Percentiles rank a stretch among this genome's conserved stretches.
These are phyloP conservation scores for Alcis repandata DNA, from an alignment of 2,888 invertebrate genomes.

Conservation along the genomic window DNA sequence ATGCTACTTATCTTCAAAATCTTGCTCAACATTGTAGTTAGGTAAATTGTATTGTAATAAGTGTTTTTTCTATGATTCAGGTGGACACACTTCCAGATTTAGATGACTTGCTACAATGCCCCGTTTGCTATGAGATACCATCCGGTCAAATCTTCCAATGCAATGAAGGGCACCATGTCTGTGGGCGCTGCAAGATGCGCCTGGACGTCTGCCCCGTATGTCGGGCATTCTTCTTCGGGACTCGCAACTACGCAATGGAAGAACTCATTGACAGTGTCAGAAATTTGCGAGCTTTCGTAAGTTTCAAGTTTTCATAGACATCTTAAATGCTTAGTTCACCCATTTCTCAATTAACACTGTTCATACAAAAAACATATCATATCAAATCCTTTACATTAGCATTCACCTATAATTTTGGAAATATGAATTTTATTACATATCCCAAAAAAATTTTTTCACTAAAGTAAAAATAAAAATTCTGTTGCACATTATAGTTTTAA, in stretches of 20 bases:
- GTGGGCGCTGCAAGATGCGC: constrained; percentile 79
- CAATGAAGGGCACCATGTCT: constrained; percentile 86
- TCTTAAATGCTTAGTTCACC: neutral
- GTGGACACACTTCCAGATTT: constrained; percentile 76
- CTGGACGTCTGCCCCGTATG: constrained; percentile 84
- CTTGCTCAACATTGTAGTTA: too few relatives aligned
- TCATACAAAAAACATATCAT: too few relatives aligned
- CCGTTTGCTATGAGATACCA: constrained; percentile 86
- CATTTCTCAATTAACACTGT: too few relatives aligned
- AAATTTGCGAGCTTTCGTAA: constrained; percentile 78
- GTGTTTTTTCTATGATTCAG: constrained; percentile 56
- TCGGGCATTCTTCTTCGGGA: constrained; percentile 79
- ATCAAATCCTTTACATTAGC: too few relatives aligned
- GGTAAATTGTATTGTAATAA: neutral
- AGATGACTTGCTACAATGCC: constrained; percentile 86
- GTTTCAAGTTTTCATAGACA: constrained; percentile 49
- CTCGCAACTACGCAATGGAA: constrained; percentile 86
- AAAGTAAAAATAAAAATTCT: too few relatives aligned
- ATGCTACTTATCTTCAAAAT: too few relatives aligned
- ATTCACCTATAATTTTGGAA: too few relatives aligned
- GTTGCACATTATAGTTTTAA: too few relatives aligned
- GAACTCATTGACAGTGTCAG: constrained; percentile 81
- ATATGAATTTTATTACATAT: too few relatives aligned
- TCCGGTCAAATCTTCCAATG: constrained; percentile 83
- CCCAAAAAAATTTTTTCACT: too few relatives aligned